Percentiles rank a stretch among this genome's conserved stretches.
These are phyloP conservation scores for Calameuta filiformis DNA, from an alignment of 2,888 invertebrate genomes.

Conservation along the genomic window DNA sequence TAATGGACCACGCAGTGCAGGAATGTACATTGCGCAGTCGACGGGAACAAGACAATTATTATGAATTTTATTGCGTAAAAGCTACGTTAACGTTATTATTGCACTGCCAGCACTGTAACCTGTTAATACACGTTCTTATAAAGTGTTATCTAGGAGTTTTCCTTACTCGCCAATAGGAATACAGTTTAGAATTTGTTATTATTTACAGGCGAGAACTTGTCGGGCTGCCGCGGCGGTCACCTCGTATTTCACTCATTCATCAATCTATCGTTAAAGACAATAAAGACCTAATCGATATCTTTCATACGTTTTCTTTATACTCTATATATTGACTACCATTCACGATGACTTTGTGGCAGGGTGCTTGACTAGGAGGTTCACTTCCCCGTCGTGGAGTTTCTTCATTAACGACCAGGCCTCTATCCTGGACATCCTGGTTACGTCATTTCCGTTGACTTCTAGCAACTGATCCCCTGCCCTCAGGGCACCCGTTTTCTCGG, in stretches of 20 bases:
- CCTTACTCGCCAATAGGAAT: neutral
- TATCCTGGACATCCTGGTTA: constrained; percentile 87
- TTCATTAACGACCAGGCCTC: constrained; percentile 96
- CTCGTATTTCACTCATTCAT: neutral
- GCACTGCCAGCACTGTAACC: constrained; percentile 50
- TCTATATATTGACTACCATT: constrained; percentile 45
- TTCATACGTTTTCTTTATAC: constrained; percentile 4
- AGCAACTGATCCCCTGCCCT: constrained; percentile 89
- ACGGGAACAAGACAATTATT: neutral
- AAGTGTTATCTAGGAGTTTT: neutral
- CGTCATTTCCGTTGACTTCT: constrained; percentile 83
- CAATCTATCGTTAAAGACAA: neutral
- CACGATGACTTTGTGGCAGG: constrained; percentile 64
- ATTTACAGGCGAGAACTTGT: neutral
- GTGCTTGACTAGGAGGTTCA: constrained; percentile 72
- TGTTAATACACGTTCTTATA: neutral
- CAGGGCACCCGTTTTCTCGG: constrained; percentile 86
- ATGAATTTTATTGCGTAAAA: neutral
- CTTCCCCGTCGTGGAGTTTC: constrained; percentile 86
- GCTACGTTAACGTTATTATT: constrained; percentile 31
- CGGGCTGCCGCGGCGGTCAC: neutral
- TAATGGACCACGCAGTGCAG: neutral
- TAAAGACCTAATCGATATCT: neutral
- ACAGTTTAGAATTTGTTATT: neutral
- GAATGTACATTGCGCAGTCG: neutral